Conservation (phyloP, 1,140 invertebrate species). For the Dreissena polymorpha region DNA sequence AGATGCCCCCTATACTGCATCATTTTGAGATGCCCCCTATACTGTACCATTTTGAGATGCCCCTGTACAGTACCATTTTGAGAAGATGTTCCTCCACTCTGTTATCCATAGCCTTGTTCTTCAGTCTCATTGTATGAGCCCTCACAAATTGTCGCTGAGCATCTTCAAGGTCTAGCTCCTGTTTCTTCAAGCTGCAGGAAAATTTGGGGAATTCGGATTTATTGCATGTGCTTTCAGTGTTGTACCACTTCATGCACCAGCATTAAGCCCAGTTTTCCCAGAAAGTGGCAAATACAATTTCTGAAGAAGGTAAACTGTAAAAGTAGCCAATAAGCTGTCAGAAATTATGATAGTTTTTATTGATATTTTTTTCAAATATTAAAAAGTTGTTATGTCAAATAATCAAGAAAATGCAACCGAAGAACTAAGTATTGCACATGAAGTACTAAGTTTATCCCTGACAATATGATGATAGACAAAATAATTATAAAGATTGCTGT, state of each 20-base stretch:
- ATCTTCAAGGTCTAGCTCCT: slow-evolving; percentile 47
- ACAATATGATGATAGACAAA: too few relatives aligned
- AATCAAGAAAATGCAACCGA: too few relatives aligned
- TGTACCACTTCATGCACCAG: neutral
- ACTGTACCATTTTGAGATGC: too few relatives aligned
- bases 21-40: too few relatives aligned
- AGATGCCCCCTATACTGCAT: too few relatives aligned
- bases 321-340: neutral
- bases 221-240: neutral
- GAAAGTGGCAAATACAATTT: neutral
- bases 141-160: slow-evolving; percentile 54
- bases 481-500: too few relatives aligned
- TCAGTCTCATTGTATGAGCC: slow-evolving; percentile 42
- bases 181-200: slow-evolving; percentile 21
- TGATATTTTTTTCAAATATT: neutral
- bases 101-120: slow-evolving; percentile 55
- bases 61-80: slow-evolving; percentile 61
- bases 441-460: too few relatives aligned
- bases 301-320: neutral
- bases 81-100: slow-evolving; percentile 55
- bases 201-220: neutral
- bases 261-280: slow-evolving; percentile 1
- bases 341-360: neutral
- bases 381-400: neutral
- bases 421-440: too few relatives aligned